Conservation (phyloP, 1,140 invertebrate species). For the Schlechtendalia chinensis region DNA sequence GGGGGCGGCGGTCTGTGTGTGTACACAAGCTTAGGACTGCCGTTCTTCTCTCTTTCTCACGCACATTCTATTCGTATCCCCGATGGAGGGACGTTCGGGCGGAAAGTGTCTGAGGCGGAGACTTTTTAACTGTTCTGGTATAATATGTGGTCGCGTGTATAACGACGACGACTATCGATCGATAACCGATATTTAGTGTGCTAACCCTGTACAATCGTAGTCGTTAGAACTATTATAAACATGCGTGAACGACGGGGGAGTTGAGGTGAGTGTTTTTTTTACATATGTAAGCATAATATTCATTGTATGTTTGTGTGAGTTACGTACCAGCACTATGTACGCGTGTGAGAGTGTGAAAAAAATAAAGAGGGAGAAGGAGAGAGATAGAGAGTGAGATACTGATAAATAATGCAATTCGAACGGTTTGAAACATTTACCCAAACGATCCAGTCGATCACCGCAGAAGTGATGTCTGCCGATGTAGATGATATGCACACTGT, state of each 20-base stretch:
- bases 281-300: too few species aligned
- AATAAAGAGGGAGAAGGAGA: too few species aligned
- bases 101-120: constrained; percentile 2
- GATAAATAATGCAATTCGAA: constrained; percentile 34
- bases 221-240: not conserved
- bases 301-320: not conserved
- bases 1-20: not conserved
- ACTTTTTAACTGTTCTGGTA: constrained; percentile 29
- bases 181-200: constrained; percentile 18
- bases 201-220: not conserved
- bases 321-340: too few species aligned
- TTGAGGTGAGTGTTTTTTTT: not conserved
- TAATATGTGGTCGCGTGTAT: constrained; percentile 5
- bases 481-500: too few species aligned
- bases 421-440: constrained; percentile 6
- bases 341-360: too few species aligned
- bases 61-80: too few species aligned
- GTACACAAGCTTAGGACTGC: not conserved
- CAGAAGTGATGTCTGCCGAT: not conserved
- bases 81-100: not conserved
- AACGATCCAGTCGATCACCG: constrained; percentile 5
- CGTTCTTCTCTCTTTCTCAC: too few species aligned
- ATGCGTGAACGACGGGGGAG: too few species aligned
- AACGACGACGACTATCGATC: not conserved
- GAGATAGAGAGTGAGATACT: not conserved